phyloP scores from a whole-genome alignment of 2,113 vertebrate genomes.

The Ctenodactylus gundi region DNA sequence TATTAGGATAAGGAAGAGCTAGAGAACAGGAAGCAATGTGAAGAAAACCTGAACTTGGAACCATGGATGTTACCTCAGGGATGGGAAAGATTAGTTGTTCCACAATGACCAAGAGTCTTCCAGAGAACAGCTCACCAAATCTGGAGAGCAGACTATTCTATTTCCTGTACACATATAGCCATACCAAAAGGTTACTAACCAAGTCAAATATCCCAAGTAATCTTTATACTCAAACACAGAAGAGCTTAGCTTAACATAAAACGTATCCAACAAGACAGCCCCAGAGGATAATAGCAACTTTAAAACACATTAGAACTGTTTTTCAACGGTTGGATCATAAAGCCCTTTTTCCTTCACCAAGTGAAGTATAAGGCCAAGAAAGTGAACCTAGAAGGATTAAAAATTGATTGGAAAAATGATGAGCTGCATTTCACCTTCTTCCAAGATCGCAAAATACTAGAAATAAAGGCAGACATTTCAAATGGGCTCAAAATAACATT shows the following conservation, averaged over 20 bases:
- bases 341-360: conserved; percentile 49
- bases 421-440: background rate
- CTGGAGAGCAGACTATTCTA: background rate
- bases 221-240: conserved; percentile 6
- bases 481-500: conserved; percentile 45
- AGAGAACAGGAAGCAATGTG: background rate
- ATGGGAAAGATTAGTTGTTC: background rate
- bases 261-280: background rate
- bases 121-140: background rate
- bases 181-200: background rate
- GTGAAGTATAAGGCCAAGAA: background rate
- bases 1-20: background rate
- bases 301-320: conserved; percentile 47
- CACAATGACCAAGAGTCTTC: background rate
- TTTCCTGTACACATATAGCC: background rate
- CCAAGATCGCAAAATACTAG: conserved; percentile 36
- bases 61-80: background rate
- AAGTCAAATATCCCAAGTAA: background rate
- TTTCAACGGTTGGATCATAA: background rate
- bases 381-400: background rate
- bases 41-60: background rate
- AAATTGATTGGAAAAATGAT: conserved; percentile 41
- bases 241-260: background rate
- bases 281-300: background rate
- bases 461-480: conserved; percentile 43